Evolutionary conservation across 1,140 invertebrate genomes (phyloP).

Genomic region (Whitmania pigra): DNA sequence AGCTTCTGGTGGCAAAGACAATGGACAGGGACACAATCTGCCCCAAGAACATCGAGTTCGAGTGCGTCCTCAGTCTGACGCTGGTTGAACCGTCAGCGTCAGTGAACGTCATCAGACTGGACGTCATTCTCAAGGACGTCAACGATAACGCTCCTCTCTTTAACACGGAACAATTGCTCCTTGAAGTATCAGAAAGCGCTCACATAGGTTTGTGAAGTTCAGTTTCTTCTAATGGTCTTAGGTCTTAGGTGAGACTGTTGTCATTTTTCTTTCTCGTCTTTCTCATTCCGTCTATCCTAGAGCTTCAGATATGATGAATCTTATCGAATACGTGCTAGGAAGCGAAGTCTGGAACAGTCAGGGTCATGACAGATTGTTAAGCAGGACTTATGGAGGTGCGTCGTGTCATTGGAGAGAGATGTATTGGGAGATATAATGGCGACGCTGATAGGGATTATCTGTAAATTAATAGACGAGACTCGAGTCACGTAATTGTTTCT

Average conservation of each 20-base stretch:
- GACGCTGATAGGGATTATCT: no score
- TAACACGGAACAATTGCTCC: neutral
- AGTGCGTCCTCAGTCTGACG: neutral
- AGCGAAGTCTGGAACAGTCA: neutral
- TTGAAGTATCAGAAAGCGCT: slow-evolving; percentile 4
- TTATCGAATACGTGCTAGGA: neutral
- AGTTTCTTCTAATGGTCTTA: neutral
- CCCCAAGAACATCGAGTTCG: neutral
- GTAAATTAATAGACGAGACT: no score
- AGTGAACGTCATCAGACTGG: neutral
- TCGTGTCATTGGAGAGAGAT: no score
- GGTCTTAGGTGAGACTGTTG: neutral
- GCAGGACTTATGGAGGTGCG: no score
- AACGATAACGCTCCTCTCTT: slow-evolving; percentile 17
- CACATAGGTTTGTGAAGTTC: slow-evolving; percentile 1
- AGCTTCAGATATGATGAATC: neutral
- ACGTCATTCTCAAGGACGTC: slow-evolving; percentile 12
- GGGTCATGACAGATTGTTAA: slow-evolving; percentile 1
- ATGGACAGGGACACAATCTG: neutral
- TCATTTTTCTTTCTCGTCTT: neutral
- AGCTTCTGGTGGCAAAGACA: neutral
- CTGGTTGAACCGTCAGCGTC: neutral
- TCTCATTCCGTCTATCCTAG: no score
- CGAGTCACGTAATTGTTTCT: no score
- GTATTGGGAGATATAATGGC: no score